Conservation (phyloP, 1,140 invertebrate species). For the Zaprionus capensis region DNA sequence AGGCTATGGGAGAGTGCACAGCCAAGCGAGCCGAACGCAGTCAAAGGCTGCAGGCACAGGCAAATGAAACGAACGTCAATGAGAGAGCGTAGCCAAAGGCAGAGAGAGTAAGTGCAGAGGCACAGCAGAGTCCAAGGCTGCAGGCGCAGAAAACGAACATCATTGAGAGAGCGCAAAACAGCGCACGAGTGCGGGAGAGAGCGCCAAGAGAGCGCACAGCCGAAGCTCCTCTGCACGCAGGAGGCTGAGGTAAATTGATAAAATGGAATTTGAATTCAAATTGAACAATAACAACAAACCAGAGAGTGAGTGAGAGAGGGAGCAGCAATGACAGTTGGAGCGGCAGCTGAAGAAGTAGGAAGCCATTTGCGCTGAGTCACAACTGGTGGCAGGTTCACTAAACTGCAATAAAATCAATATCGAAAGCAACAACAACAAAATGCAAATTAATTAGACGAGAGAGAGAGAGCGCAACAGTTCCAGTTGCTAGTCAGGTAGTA, state of each 20-base stretch:
- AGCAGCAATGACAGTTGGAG: not conserved
- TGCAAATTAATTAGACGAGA: slow-evolving; percentile 69
- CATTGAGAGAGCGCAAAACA: not conserved
- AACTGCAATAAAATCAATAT: slow-evolving; percentile 76
- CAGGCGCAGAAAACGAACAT: not conserved
- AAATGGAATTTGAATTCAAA: slow-evolving; percentile 22
- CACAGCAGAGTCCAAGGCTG: not conserved
- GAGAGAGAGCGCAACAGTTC: slow-evolving; percentile 19
- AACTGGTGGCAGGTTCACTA: slow-evolving; percentile 60
- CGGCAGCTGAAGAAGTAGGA: slow-evolving; percentile 8
- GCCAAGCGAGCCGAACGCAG: not conserved
- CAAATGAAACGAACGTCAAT: no score
- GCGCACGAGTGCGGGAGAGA: not conserved
- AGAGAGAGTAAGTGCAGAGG: not conserved
- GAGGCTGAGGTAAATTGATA: slow-evolving; percentile 13
- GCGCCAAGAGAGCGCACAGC: not conserved
- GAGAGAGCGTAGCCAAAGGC: not conserved
- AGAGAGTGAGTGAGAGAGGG: not conserved
- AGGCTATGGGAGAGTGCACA: not conserved
- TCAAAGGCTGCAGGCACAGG: no score
- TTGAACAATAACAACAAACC: slow-evolving; percentile 8
- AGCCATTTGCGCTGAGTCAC: slow-evolving; percentile 37
- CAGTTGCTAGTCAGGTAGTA: slow-evolving; percentile 26
- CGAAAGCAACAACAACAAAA: slow-evolving; percentile 54
- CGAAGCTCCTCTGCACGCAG: not conserved